Base-by-base conservation (phyloP, 2,797 vertebrate species). In the Neosilurus mollespiculum region DNA sequence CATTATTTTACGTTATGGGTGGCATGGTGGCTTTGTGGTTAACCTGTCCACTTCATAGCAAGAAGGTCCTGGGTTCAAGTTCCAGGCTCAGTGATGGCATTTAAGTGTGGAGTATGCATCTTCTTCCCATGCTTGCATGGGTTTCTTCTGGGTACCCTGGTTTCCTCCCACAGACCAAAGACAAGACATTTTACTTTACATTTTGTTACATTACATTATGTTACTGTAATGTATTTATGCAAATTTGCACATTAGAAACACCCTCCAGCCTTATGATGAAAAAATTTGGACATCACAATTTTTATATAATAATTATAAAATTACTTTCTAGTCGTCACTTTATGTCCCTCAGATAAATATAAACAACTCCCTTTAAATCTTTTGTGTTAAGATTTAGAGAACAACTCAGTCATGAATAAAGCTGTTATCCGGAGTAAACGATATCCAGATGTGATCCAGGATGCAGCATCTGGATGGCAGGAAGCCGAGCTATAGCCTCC, bases 391-490 rank as follows among this genome's bases (percentile, higher is more conserved):
- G 56, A 20, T 61, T 61, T 37, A n/a, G 30, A 61, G 20, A 34
- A 6, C 20, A 2, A 37, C 18, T 43, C 30, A 3, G 72, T 76
- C 37, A 56, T 76, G 73, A 8, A 62, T 78, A 5, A 78, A 78
- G n/a, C n/a, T 22, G 24, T 78, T 49, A 62, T 51, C 34, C 2
- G 0, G 16, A 37, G 9, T 59, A 64, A 64, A 64, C 14, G n/a
- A 51, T 64, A 64, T 51, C 59, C 59, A 51, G 59, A 51, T 78
- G 61, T 12, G n/a, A 51, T 24, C 16, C 24, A 12, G 43, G 1
- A 61, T 53, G n/a, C 61, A 26, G 49, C 77, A 78, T 64, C 77
- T 78, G 76, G 76, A 78, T 49, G 56, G 37, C 59, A 11, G 0
- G n/a, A 20, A 51, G 43, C 22, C 43, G 10, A 65, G 43, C 43